Percentiles rank a stretch among this genome's conserved stretches.
These are phyloP conservation scores for Acyrthosiphon pisum DNA, from an alignment of 1,140 invertebrate genomes.

Conservation along the genomic window DNA sequence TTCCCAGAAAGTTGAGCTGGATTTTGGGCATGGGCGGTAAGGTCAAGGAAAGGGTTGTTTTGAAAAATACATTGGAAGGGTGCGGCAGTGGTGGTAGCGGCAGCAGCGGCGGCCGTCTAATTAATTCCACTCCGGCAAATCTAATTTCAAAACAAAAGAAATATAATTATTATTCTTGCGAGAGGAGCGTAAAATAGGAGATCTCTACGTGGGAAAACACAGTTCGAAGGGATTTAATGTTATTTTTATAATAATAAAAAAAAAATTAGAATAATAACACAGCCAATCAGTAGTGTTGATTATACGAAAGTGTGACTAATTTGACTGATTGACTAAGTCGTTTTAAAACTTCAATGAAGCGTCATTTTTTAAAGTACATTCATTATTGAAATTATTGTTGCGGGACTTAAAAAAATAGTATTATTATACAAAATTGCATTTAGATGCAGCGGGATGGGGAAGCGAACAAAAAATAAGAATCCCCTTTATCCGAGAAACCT, in stretches of 20 bases:
- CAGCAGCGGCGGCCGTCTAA: conserved; percentile 36
- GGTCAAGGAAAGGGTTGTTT: conserved; percentile 57
- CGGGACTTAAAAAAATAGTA: conserved; percentile 16
- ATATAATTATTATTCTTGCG: conserved; percentile 55
- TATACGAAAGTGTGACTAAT: conserved; percentile 51
- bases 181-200: conserved; percentile 28
- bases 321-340: conserved; percentile 50
- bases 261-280: conserved; percentile 19
- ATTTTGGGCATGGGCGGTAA: conserved; percentile 39
- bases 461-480: conserved; percentile 21
- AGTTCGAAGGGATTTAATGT: conserved; percentile 32
- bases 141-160: conserved; percentile 56
- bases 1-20: conserved; percentile 18
- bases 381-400: conserved; percentile 26
- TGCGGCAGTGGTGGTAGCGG: not conserved
- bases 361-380: conserved; percentile 17
- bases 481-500: conserved; percentile 27
- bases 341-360: conserved; percentile 32
- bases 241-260: conserved; percentile 30
- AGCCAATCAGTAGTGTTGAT: conserved; percentile 42
- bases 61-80: conserved; percentile 36
- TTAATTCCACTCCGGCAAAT: conserved; percentile 56
- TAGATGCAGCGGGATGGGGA: not conserved
- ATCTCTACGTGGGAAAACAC: conserved; percentile 37
- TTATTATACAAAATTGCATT: not conserved